Percentiles rank a stretch among this genome's conserved stretches.
phyloP scores from a whole-genome alignment of 2,888 invertebrate genomes.

The Dicycla oo region DNA sequence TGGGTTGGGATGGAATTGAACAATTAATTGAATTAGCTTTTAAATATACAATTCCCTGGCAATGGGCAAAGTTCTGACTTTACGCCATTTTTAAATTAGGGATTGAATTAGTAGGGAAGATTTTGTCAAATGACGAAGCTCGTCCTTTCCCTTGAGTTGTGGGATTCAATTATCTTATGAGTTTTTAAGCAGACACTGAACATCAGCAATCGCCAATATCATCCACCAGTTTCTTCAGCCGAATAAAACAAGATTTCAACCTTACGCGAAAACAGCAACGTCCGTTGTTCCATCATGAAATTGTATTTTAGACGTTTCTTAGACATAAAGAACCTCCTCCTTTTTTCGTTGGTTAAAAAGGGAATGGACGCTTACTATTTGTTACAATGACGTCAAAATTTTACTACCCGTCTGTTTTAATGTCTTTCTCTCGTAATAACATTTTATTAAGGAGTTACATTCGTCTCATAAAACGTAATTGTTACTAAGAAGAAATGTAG shows the following conservation, averaged over 20 bases:
- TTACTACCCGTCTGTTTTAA: slow-evolving; percentile 35
- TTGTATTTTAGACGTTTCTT: neutral
- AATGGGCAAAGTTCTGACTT: neutral
- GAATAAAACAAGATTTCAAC: neutral
- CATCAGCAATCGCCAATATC: neutral
- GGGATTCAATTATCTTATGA: neutral
- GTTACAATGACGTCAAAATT: slow-evolving; percentile 31
- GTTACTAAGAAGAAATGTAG: neutral
- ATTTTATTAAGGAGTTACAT: slow-evolving; percentile 45
- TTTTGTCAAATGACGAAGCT: neutral
- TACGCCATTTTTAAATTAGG: neutral
- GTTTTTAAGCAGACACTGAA: neutral
- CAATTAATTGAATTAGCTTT: neutral
- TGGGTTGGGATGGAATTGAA: neutral
- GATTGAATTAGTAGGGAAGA: neutral
- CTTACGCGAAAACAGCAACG: neutral
- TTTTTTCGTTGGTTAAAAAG: too few relatives aligned
- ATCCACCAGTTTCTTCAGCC: neutral
- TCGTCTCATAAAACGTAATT: slow-evolving; percentile 25
- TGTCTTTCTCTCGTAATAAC: slow-evolving; percentile 29
- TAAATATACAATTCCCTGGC: neutral
- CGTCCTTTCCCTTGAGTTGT: neutral
- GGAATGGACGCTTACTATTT: neutral
- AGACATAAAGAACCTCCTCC: too few relatives aligned
- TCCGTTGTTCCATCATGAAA: neutral